Percentiles rank a stretch among this genome's conserved stretches.
Conservation (phyloP, 2,888 invertebrate species). For the Hoplodrina blanda region DNA sequence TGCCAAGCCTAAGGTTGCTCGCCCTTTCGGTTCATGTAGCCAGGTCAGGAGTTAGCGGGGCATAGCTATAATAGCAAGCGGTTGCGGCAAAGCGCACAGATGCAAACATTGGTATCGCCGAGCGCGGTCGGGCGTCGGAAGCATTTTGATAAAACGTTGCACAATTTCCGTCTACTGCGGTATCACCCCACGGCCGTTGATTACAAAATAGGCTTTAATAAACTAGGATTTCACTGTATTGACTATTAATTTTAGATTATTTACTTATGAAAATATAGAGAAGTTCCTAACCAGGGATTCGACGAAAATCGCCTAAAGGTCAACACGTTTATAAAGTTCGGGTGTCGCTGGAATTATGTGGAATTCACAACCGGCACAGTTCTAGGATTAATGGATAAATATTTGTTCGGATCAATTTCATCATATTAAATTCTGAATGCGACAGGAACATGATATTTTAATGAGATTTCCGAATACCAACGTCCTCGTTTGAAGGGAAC, state of each 20-base stretch:
- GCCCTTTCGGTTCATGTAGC: conserved; percentile 49
- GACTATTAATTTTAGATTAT: conserved; percentile 2
- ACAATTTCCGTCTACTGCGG: conserved; percentile 79
- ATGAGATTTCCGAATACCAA: conserved; percentile 67
- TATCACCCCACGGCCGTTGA: conserved; percentile 64
- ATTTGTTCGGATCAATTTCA: conserved; percentile 48
- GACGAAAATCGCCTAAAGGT: conserved; percentile 7
- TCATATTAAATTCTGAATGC: conserved; percentile 58
- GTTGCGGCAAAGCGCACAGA: conserved; percentile 71
- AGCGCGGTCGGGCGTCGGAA: conserved; percentile 71
- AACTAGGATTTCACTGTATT: conserved; percentile 54
- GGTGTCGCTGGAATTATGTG: conserved; percentile 13
- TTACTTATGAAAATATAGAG: conserved; percentile 15
- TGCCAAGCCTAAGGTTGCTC: conserved; percentile 35
- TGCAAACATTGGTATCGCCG: conserved; percentile 74
- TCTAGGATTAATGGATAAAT: conserved; percentile 30
- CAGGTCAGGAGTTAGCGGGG: conserved; percentile 47
- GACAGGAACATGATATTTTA: conserved; percentile 69
- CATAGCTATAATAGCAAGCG: conserved; percentile 55
- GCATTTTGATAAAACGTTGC: conserved; percentile 84
- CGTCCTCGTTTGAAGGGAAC: conserved; percentile 48
- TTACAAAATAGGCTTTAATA: conserved; percentile 70
- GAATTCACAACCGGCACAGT: conserved; percentile 23
- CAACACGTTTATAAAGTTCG: conserved; percentile 35
- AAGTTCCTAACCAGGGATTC: conserved; percentile 13